Evolutionary conservation across 2,888 invertebrate species (phyloP), one percentile per base, ranked within the genome.

Genomic region (Penaeus monodon): DNA sequence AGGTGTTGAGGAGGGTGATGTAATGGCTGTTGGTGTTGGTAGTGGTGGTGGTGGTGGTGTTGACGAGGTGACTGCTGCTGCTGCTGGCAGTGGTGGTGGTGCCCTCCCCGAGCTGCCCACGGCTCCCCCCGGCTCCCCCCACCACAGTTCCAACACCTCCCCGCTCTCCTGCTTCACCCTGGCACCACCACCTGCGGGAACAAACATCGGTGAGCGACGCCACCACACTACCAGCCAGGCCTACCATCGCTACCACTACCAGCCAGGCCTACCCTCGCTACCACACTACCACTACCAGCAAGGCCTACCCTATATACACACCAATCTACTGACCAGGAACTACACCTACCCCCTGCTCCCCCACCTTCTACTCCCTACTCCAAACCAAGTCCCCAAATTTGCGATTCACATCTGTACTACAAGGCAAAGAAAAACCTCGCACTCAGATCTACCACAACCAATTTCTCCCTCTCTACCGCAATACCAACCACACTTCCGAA

Each of bases 91-190:
- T 84, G 44, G 78, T 84, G 64, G 57, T 84, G 84, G 84, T 84
- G 78, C 64, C 63, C 44, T 70, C 57, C 77, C 84, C 76, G 24
- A 49, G 24, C 64, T 29, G 68, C 49, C 65, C 80, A 80, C 27
- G 29, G 64, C 81, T 64, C 33, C 83, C 70, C 79, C 86, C 10
- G 76, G 29, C 64, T 86, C 86, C 83, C 83, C 86, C 82, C 78
- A 86, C 86, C 86, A 86, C 27, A 78, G 29, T 63, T 83, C 83
- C 86, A 82, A 78, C 78, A 81, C 76, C 63, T 86, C 77, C 80
- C 80, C 74, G 65, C 64, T 49, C 79, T 85, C 82, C 77, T 77
- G 81, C 81, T 86, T 81, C 81, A 81, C 65, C 82, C 77, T 66
- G 77, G 63, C 78, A 70, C 66, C 86, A 83, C 82, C 74, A 82